Evolutionary conservation across 1,140 invertebrate genomes (phyloP), one percentile per base, ranked within the genome.

Genomic region (Streblospio benedicti): DNA sequence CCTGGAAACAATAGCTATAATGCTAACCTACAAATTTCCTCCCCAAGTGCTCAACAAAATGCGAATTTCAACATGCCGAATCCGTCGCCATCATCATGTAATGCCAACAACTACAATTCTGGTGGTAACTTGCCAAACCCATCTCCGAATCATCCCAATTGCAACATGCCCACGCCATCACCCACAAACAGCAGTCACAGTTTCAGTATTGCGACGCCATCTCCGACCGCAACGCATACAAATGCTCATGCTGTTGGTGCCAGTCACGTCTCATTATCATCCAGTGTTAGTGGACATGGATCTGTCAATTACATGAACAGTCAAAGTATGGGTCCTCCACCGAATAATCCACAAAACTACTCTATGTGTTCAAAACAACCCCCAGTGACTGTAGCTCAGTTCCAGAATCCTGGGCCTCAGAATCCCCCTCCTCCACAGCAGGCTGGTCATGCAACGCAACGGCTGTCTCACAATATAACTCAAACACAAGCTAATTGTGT

Each of bases 401-500:
- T n/a, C n/a, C n/a, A n/a, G n/a, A n/a, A n/a, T n/a, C n/a, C n/a
- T n/a, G n/a, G n/a, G n/a, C n/a, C n/a, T n/a, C n/a, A n/a, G n/a
- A n/a, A n/a, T n/a, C n/a, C n/a, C n/a, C n/a, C 69, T 64, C 79
- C 79, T 30, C 71, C 72, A 62, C 79, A 78, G 57, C 72, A 68
- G 33, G 50, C 64, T 23, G 62, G 49, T 28, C 69, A 64, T 43
- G 59, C 68, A 55, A 68, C 75, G 43, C 74, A 74, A 59, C 68
- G 71, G 61, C 66, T 73, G 23, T 70, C 67, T 32, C 76, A 77
- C 52, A 73, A 69, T 45, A 66, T 64, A 47, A 70, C 80, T 2
- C 75, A 81, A 14, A 76, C 79, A 25, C 83, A 83, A 63, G 74
- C 85, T 1, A 82, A 82, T 30, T 81, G 81, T 2, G 80, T 81